These are phyloP conservation scores for Holothuria leucospilota DNA, from an alignment of 53 echinoderm and acorn worm genomes.

Conservation along the genomic window DNA sequence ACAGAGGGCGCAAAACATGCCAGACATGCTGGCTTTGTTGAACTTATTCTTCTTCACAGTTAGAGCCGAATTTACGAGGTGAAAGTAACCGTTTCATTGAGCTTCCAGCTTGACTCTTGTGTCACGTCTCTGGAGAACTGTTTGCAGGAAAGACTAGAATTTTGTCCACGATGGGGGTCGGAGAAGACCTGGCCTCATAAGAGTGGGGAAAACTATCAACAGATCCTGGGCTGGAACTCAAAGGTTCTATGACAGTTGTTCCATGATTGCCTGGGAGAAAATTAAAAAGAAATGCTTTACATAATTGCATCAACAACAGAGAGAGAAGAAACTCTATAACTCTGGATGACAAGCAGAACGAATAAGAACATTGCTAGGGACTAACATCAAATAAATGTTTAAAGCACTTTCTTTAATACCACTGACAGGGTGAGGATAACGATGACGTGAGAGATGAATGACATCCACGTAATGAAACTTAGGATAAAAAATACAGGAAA, in stretches of 20 bases:
- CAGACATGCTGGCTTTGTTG: background rate
- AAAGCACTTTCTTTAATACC: no score
- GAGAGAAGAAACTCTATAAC: no score
- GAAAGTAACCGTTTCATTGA: no score
- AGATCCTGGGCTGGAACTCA: constrained; percentile 88
- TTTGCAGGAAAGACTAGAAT: constrained; percentile 91
- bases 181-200: constrained; percentile 89
- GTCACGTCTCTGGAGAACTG: constrained; percentile 57
- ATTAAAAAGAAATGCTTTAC: no score
- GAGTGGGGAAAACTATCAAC: constrained; percentile 87
- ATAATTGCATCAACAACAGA: no score
- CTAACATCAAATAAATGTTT: no score
- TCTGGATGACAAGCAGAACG: no score
- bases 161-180: constrained; percentile 92
- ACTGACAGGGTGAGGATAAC: no score
- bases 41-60: constrained; percentile 1
- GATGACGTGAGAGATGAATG: no score
- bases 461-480: no score
- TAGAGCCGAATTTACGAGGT: background rate
- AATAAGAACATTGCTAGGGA: no score
- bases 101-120: constrained; percentile 59
- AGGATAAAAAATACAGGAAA: no score
- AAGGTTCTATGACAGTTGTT: constrained; percentile 50
- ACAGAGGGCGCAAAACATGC: background rate
- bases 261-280: constrained; percentile 12